Evolutionary conservation across 2,797 vertebrate genomes (phyloP), one percentile per base, ranked within the genome.

Genomic region (Bovichtus diacanthus): DNA sequence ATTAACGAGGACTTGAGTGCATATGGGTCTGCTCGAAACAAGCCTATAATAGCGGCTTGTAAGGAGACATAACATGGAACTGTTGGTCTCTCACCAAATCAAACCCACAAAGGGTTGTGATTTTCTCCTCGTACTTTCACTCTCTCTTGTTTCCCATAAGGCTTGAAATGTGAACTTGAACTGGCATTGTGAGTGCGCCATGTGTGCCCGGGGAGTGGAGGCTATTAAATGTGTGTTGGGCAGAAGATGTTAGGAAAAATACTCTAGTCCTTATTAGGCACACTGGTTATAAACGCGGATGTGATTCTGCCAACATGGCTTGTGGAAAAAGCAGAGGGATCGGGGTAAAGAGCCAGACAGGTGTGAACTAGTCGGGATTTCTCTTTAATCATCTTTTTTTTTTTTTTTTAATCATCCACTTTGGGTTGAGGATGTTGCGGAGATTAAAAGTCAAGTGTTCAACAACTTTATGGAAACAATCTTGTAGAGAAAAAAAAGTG

Each of bases 51-150:
- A 76, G 72, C 70, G 70, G 74, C 68, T 38, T 46, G 78, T 19
- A 74, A 79, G 70, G 65, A 90, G 88, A 88, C 84, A 83, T 71
- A 87, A 86, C 84, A 86, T 74, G 41, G 74, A 82, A 88, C 81
- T 81, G 83, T 85, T 87, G 80, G 69, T 80, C 82, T 85, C 76
- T 53, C 82, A 70, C 81, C 84, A 90, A 87, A 91, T 74, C 81
- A 86, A 80, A 77, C 70, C 59, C 70, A 29, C 76, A 46, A 70
- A 64, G 67, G 70, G 74, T 62, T 75, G 67, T 18, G 74, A 74
- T 75, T 74, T 62, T 83, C 54, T 74, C 75, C 51, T 63, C 27
- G 12, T n/a, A 21, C 67, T 65, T 73, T 75, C 65, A 6, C 65
- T 50, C 74, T 62, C 56, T 76, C 76, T 76, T 69, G 74, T 88